phyloP scores from a whole-genome alignment of 1,140 invertebrate species.

The Ephestia elutella region DNA sequence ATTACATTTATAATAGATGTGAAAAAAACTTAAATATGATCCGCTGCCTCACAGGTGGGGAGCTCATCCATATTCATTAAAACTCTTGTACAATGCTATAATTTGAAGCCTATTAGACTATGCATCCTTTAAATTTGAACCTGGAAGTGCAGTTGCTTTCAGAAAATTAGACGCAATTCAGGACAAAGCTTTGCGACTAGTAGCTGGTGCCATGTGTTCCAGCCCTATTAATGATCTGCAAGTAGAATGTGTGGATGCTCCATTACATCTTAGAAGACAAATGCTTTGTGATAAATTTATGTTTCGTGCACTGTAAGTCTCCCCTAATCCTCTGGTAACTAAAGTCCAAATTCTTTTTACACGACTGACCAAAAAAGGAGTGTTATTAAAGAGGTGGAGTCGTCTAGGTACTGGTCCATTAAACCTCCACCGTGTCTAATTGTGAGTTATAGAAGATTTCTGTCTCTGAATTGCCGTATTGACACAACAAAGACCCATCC shows the following conservation, averaged over 20 bases:
- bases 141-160: conserved; percentile 12
- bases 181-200: conserved; percentile 14
- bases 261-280: conserved; percentile 11
- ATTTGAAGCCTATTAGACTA: conserved; percentile 24
- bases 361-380: too few relatives aligned
- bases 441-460: conserved; percentile 7
- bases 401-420: conserved; percentile 6
- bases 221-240: conserved; percentile 25
- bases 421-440: conserved; percentile 6
- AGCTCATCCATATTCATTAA: conserved; percentile 22
- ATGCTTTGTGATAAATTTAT: conserved; percentile 9
- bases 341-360: conserved; percentile 10
- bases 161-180: conserved; percentile 21
- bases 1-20: conserved; percentile 20
- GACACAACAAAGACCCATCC: not conserved
- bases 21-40: conserved; percentile 23
- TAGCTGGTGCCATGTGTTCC: conserved; percentile 20
- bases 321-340: not conserved
- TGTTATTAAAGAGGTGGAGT: not conserved
- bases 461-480: not conserved
- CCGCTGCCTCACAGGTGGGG: conserved; percentile 25
- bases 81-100: conserved; percentile 26
- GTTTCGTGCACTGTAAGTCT: not conserved
- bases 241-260: conserved; percentile 16
- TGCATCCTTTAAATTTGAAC: conserved; percentile 17